Evolutionary conservation across 1,140 invertebrate species (phyloP).

Genomic region (Dolichoris vasculosae): DNA sequence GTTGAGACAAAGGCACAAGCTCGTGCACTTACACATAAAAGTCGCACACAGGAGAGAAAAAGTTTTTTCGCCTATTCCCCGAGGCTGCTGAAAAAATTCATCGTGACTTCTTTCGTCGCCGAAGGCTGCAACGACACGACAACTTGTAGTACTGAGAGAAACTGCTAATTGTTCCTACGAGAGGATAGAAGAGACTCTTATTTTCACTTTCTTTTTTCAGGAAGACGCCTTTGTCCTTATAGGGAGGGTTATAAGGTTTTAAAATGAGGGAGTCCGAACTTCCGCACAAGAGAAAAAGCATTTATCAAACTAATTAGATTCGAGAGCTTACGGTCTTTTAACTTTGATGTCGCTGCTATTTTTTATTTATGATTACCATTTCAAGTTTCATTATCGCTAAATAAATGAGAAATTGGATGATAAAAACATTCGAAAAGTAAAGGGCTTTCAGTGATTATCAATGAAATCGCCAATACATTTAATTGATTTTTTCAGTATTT

Average conservation of each 20-base stretch:
- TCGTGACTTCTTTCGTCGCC: slow-evolving; percentile 6
- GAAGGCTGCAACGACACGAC: neutral
- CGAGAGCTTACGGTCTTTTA: slow-evolving; percentile 1
- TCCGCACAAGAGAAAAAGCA: neutral
- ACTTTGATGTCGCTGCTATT: neutral
- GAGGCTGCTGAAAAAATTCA: neutral
- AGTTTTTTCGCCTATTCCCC: neutral
- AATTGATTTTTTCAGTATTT: no score
- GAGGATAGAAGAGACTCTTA: neutral
- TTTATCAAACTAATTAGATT: slow-evolving; percentile 16
- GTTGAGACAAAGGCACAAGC: neutral
- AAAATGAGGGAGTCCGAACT: no score
- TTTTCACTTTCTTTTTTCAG: neutral
- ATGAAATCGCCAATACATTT: neutral
- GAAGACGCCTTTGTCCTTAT: neutral
- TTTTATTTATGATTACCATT: neutral
- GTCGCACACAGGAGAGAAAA: neutral
- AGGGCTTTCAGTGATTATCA: neutral
- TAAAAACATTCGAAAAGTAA: neutral
- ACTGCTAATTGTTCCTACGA: slow-evolving; percentile 42
- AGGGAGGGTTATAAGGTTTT: neutral
- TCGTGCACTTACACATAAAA: neutral
- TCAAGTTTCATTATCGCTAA: neutral
- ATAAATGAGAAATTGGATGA: neutral
- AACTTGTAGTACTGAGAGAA: slow-evolving; percentile 7